Base-by-base conservation (phyloP, 2,113 vertebrate genomes). In the Nesospiza acunhae region DNA sequence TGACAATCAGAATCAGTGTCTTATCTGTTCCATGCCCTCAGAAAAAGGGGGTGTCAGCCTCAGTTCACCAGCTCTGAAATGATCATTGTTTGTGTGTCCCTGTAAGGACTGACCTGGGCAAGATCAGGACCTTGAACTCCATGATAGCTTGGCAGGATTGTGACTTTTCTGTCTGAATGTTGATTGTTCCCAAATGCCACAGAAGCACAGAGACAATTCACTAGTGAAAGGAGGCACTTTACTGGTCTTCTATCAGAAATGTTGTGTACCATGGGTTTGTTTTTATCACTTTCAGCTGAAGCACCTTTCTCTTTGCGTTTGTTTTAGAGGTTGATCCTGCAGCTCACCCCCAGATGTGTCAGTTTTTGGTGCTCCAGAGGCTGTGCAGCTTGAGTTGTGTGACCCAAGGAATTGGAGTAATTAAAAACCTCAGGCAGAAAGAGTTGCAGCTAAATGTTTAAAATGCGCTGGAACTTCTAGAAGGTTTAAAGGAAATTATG, bases 1-100 rank as follows among this genome's bases (percentile, higher is more conserved):
- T 87, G 97, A 98, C 97, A 98, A 94, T 98, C 97, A 96, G 62
- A 78, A 23, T 23, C 80, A 37, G 33, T 53, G 4, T 93, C 50
- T 46, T 68, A 76, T 9, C 41, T 95, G 62, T 87, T 77, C 39
- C 8, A 3, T 66, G 56, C 49, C 55, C 64, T 58, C 35, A 50
- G 63, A 72, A 73, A 72, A 74, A 26, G 13, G 30, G 15, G 21
- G 23, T 68, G 39, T 35, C 44, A 28, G 49, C 69, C 63, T 81
- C 35, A 44, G 67, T 70, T 93, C 56, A 59, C 47, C 13, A 14
- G 60, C 56, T 81, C 11, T 33, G 42, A 50, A 84, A 68, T 26
- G n/a, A 8, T 78, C 37, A 8, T 4, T 75, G 27, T 69, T 15
- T 53, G 75, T 72, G 75, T 90, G 23, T 47, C 63, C 39, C 49